These are phyloP conservation scores for Vulpes ferrilata DNA, from an alignment of 2,113 vertebrate species.

Conservation along the genomic window DNA sequence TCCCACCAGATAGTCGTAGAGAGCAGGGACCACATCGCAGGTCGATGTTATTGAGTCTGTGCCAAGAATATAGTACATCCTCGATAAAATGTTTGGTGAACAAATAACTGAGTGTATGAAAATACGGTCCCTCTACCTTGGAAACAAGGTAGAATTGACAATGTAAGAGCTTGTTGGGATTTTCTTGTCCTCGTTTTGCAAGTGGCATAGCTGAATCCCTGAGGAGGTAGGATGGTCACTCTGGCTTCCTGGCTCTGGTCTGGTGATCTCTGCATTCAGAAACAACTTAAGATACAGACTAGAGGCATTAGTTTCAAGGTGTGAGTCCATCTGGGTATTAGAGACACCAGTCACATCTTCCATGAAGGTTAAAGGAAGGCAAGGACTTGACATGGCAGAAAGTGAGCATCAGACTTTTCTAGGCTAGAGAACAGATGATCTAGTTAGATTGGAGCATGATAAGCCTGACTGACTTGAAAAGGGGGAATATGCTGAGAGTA, in stretches of 20 bases:
- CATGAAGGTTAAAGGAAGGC: not conserved
- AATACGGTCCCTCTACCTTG: not conserved
- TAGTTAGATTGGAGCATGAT: not conserved
- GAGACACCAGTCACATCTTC: not conserved
- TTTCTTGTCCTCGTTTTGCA: slow-evolving; percentile 24
- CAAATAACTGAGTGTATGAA: not conserved
- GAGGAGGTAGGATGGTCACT: not conserved
- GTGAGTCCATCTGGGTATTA: not conserved
- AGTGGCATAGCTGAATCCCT: not conserved
- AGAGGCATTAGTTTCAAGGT: not conserved
- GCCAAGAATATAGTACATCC: not conserved
- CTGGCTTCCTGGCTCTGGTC: not conserved
- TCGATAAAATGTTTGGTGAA: slow-evolving; percentile 41
- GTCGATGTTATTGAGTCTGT: not conserved
- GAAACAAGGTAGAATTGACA: not conserved
- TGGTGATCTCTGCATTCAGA: not conserved
- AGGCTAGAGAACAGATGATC: not conserved
- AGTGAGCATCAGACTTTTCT: not conserved
- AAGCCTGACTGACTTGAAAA: fast-evolving
- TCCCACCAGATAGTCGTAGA: not conserved
- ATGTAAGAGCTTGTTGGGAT: not conserved
- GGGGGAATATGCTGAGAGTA: not conserved
- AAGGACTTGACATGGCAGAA: not conserved
- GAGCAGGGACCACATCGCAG: not conserved
- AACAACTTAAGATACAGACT: not conserved